Conservation (phyloP, 2,888 invertebrate genomes). For the Drosophila koepferae region DNA sequence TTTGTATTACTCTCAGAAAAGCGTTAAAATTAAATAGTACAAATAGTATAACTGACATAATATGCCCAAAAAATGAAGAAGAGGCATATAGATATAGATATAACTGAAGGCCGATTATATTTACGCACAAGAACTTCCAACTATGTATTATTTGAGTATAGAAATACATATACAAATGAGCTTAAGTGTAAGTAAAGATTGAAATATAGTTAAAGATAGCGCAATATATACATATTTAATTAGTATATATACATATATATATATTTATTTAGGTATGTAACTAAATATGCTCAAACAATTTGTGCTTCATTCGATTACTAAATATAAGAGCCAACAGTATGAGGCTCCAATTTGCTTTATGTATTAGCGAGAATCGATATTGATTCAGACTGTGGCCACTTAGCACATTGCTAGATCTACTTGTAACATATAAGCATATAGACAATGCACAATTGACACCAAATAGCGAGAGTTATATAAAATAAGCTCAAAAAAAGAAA, state of each 20-base stretch:
- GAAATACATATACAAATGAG: too few relatives aligned
- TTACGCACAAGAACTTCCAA: too few relatives aligned
- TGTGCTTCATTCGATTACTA: slow-evolving; percentile 24
- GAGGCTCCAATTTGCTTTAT: slow-evolving; percentile 28
- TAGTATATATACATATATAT: background rate
- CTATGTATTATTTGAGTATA: too few relatives aligned
- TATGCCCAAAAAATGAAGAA: too few relatives aligned
- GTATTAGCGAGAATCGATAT: slow-evolving; percentile 22
- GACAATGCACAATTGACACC: background rate
- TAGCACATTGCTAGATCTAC: slow-evolving; percentile 51
- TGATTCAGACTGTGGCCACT: slow-evolving; percentile 39
- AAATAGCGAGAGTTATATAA: background rate
- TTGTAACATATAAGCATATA: slow-evolving; percentile 14
- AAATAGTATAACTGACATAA: too few relatives aligned
- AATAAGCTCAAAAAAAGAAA: too few relatives aligned
- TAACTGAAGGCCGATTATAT: too few relatives aligned
- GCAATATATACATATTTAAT: too few relatives aligned
- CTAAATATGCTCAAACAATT: background rate
- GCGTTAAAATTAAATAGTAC: background rate
- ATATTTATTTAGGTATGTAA: background rate
- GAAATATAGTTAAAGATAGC: too few relatives aligned
- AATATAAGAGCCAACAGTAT: slow-evolving; percentile 28
- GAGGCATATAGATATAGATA: too few relatives aligned
- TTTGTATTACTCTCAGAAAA: background rate
- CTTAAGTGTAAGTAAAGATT: too few relatives aligned